Evolutionary conservation across 2,113 vertebrate species (phyloP).

Genomic region (Catharus bicknelli): DNA sequence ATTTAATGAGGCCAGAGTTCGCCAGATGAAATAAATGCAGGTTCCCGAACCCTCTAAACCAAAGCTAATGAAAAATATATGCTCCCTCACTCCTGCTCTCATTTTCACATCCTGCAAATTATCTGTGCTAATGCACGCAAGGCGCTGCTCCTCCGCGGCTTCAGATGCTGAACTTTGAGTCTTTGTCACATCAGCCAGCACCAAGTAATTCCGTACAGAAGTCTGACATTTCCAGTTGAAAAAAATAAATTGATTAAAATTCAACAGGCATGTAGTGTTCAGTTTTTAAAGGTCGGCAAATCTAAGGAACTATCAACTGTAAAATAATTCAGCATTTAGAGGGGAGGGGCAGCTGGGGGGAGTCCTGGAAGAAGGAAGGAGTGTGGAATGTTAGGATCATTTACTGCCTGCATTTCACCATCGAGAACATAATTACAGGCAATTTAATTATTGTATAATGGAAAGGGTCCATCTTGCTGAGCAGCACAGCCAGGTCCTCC

Average conservation of each 20-base stretch:
- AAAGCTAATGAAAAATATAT: conserved; percentile 76
- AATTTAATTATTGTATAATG: conserved; percentile 56
- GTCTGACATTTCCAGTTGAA: conserved; percentile 82
- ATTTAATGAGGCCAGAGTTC: conserved; percentile 50
- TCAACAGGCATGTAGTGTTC: conserved; percentile 78
- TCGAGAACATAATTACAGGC: conserved; percentile 53
- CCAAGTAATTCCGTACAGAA: conserved; percentile 75
- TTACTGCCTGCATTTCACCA: conserved; percentile 39
- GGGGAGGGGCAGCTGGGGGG: conserved; percentile 17
- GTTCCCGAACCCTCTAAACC: conserved; percentile 49
- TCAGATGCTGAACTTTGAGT: conserved; percentile 78
- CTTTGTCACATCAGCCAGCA: conserved; percentile 76
- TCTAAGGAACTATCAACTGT: conserved; percentile 79
- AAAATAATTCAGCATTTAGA: conserved; percentile 80
- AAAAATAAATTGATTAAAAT: conserved; percentile 86
- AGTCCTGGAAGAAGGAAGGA: not conserved
- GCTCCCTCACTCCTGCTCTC: conserved; percentile 57
- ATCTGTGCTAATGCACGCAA: conserved; percentile 63
- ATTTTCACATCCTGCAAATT: conserved; percentile 71
- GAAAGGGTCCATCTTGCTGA: not conserved
- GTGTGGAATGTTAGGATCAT: not conserved
- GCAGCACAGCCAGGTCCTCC: not conserved
- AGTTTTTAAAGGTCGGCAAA: conserved; percentile 79
- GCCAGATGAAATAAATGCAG: conserved; percentile 54
- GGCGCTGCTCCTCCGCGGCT: conserved; percentile 54